Evolutionary conservation across 1,140 invertebrate species (phyloP), one percentile per base, ranked within the genome.

Genomic region (Orius insidiosus): DNA sequence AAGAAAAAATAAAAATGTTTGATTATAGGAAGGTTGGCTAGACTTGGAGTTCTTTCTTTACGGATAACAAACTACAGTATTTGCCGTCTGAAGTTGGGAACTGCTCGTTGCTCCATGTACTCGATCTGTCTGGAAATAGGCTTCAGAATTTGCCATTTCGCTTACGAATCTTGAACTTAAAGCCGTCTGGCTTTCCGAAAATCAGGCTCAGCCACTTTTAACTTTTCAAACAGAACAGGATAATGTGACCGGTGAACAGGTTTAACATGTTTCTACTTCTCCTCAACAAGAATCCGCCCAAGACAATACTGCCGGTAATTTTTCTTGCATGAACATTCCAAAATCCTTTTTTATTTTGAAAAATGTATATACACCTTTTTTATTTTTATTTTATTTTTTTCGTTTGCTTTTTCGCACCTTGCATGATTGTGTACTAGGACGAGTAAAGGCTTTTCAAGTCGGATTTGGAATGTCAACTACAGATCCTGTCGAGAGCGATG

Each of bases 131-230:
- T 48, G 93, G 93, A 18, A 99, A 99, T 67, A 79, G 80, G 78
- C 70, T 99, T 59, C 80, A 93, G 56, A 85, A 93, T 68, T 71
- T 98, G 59, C 95, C 95, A 30, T 90, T 92, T 89, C 90, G n/a
- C 69, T 99, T 57, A 83, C 95, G 33, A 88, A 90, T 59, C 69
- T 98, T 44, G 89, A 92, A 61, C 68, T 99, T 48, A 97, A 97
- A 68, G 96, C 96, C 1, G 80, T 99, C 32, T 99, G 96, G 96
- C 63, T 99, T 53, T 94, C 93, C 32, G 94, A 98, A 66, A 99
- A 98, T 67, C 96, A 98, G 64, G 89, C 94, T 16, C 93, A 99
- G 63, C 92, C 96, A 1, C 78, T 99, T 74, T 71, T 98, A 37
- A 96, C 93, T 58, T 97, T 98, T 63, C 94, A 98, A 68, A 90